Base-by-base conservation (phyloP, 2,113 vertebrate genomes). In the Heterocephalus glaber region DNA sequence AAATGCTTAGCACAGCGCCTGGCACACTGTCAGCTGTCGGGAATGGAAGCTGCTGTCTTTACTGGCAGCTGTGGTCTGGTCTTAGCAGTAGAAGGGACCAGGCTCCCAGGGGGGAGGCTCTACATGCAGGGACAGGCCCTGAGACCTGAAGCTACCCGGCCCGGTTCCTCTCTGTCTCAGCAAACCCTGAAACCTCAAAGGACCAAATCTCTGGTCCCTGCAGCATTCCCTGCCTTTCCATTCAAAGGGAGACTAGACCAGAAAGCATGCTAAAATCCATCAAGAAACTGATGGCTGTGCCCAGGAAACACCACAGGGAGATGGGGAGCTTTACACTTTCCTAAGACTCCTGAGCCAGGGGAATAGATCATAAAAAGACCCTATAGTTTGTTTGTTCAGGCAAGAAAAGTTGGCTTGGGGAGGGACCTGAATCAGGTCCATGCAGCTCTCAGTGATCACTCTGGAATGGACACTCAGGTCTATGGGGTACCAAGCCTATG, bases 1-100 rank as follows among this genome's bases (percentile, higher is more conserved):
- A 96, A 97, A 86, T 26, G 97, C 96, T 96, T 60, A 95, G 94
- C 74, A 3, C 96, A 92, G 84, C 88, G 3, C 86, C 92, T 93
- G 95, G 95, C 93, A 3, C 88, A 2, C 12, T 0, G 88, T 89
- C 96, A 83, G 92, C 8, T 0, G 82, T 82, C 26, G 0, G 70
- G 66, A 93, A 49, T 92, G 56, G 96, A 93, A 97, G 92, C 81
- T 38, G 58, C 52, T 87, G 80, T 80, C 33, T 10, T 47, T 58
- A 22, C 86, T 72, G 88, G 90, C 14, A 1, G 49, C 12, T 96
- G 93, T 81, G 97, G 95, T 93, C 68, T 70, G 52, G 63, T 61
- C 72, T 96, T 93, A 93, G 96, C 91, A 95, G 91, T 28, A 1
- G 38, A 72, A 24, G 54, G 49, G 61, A 83, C 58, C n/a, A 14